Base-by-base conservation (phyloP, 2,113 vertebrate genomes). In the Cyanoramphus novaezelandiae region DNA sequence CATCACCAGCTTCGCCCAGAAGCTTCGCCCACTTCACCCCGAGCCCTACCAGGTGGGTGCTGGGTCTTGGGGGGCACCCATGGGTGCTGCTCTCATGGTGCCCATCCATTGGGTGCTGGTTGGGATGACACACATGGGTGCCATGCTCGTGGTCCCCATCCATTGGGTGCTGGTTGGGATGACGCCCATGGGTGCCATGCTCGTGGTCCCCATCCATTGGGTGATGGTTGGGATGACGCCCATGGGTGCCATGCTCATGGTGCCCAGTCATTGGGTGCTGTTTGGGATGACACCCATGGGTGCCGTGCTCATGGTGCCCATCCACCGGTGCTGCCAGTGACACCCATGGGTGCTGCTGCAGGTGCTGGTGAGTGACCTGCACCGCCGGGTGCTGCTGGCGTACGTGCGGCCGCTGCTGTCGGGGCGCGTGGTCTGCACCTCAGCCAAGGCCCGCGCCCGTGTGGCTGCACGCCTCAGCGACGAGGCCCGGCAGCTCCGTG, bases 331-430 rank as follows among this genome's bases (percentile, higher is more conserved):
- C 46, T 47, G 46, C 46, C 20, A 19, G 10, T 13, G 55, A 47
- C 46, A 6, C 46, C 46, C 63, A 31, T 29, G 63, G 62, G 17
- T 28, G 39, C 62, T 19, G 29, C 31, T 3, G 0, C 23, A 77
- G 90, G 83, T 97, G 68, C 94, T 99, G 97, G 98, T 99, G 86
- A 97, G 96, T 0, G 98, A 99, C 79, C 94, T 99, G 49, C 99
- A 99, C 97, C 98, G 98, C 1, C 95, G 97, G 5, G 99, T 99
- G 47, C 97, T 99, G 63, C 96, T 97, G 5, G 99, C 99, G 91
- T 99, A 99, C 21, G 95, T 99, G 33, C 98, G 98, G 18, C 98
- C 99, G 1, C 97, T 99, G 82, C 98, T 99, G 93, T 97, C 98
- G 57, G 98, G 98, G 0, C 96, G 98, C 10, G 96, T 99, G 90